phyloP scores from a whole-genome alignment of 2,113 vertebrate species.

The Vanacampus margaritifer region DNA sequence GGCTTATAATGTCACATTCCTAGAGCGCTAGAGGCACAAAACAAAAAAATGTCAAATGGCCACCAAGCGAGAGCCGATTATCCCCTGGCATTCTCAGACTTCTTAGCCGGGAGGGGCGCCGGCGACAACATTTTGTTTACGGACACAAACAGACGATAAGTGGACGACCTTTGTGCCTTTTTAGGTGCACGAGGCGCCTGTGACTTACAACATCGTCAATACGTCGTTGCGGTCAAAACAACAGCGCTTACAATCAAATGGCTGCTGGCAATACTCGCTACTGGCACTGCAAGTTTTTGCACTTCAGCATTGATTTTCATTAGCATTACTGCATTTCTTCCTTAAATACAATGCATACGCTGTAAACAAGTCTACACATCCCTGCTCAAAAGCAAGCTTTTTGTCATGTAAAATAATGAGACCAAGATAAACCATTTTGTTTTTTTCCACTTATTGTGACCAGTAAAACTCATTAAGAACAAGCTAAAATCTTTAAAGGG shows the following conservation, averaged over 20 bases:
- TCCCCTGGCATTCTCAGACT: constrained; percentile 43
- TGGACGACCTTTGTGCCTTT: constrained; percentile 66
- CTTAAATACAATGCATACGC: background rate
- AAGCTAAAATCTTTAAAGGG: background rate
- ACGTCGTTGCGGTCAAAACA: constrained; percentile 35
- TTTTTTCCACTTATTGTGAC: background rate
- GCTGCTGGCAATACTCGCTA: background rate
- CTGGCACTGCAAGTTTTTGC: background rate
- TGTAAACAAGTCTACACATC: background rate
- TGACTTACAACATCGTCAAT: constrained; percentile 40
- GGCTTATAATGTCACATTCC: constrained; percentile 52
- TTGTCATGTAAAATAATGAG: background rate
- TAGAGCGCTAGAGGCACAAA: constrained; percentile 30
- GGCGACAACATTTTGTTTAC: constrained; percentile 63
- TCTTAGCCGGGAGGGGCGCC: constrained; percentile 23
- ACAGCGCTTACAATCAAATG: background rate
- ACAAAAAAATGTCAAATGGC: constrained; percentile 22
- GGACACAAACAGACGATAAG: constrained; percentile 57
- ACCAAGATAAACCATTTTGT: background rate
- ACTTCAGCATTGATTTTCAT: background rate
- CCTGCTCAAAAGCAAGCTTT: background rate
- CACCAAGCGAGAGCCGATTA: constrained; percentile 25
- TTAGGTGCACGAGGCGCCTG: constrained; percentile 25
- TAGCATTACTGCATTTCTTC: background rate
- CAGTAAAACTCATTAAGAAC: background rate